phyloP scores from a whole-genome alignment of 1,140 invertebrate genomes.

The Zeugodacus cucurbitae region DNA sequence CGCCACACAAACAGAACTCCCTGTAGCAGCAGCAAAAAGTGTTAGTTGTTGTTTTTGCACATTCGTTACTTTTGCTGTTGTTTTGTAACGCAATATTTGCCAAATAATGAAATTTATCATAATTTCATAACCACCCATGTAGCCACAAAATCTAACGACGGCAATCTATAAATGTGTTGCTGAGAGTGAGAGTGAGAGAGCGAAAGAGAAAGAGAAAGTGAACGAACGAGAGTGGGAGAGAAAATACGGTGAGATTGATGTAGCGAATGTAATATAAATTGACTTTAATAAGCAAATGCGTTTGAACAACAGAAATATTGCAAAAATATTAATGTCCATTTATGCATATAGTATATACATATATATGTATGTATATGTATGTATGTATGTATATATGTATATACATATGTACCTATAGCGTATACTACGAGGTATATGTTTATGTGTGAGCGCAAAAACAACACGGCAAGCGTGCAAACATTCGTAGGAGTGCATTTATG shows the following conservation, averaged over 20 bases:
- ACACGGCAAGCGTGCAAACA: background rate
- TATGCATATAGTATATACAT: background rate
- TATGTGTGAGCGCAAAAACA: background rate
- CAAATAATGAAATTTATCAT: conserved; percentile 29
- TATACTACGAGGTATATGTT: no score
- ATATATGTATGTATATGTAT: background rate
- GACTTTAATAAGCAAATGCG: conserved; percentile 24
- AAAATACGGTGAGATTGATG: no score
- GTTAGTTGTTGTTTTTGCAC: background rate
- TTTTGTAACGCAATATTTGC: conserved; percentile 6
- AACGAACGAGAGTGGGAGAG: no score
- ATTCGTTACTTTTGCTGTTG: background rate
- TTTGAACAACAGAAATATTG: conserved; percentile 8
- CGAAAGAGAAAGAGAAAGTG: no score
- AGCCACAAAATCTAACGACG: background rate
- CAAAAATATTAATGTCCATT: background rate
- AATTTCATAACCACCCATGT: background rate
- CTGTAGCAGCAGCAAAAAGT: background rate
- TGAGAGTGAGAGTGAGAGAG: background rate
- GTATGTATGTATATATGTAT: background rate
- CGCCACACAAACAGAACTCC: background rate
- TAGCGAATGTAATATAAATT: background rate
- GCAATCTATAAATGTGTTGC: background rate
- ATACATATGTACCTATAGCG: background rate
- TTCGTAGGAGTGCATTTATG: background rate